Conservation (phyloP, 2,797 vertebrate species). For the Calcarius lapponicus region DNA sequence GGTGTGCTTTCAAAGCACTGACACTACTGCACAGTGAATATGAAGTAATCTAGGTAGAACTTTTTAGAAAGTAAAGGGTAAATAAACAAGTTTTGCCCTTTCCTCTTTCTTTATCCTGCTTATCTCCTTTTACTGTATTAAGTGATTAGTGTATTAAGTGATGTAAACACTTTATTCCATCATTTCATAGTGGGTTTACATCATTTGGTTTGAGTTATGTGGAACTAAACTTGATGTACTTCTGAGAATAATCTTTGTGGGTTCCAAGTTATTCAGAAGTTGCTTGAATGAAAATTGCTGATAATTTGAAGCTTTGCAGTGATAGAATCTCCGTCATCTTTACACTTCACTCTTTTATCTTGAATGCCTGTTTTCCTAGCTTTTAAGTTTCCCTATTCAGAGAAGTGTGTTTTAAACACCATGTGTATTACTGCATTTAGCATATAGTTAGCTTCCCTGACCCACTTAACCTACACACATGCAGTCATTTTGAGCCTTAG, state of each 20-base stretch:
- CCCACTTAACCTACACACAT: conserved; percentile 23
- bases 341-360: background rate
- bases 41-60: background rate
- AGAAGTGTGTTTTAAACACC: background rate
- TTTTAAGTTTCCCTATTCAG: conserved; percentile 13
- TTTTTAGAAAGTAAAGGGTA: background rate
- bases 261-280: background rate
- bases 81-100: background rate
- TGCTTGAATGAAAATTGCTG: background rate
- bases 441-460: background rate
- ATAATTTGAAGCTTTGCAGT: conserved; percentile 10
- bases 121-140: background rate
- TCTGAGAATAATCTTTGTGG: conserved; percentile 2
- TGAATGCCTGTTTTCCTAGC: conserved; percentile 14
- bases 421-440: background rate
- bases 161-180: background rate
- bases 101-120: background rate
- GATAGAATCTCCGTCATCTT: background rate
- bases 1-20: background rate
- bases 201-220: background rate
- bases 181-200: background rate
- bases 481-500: conserved; percentile 16
- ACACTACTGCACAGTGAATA: background rate
- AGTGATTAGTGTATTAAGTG: background rate
- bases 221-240: conserved; percentile 41